phyloP scores from a whole-genome alignment of 2,888 invertebrate species.

The Tineola bisselliella region DNA sequence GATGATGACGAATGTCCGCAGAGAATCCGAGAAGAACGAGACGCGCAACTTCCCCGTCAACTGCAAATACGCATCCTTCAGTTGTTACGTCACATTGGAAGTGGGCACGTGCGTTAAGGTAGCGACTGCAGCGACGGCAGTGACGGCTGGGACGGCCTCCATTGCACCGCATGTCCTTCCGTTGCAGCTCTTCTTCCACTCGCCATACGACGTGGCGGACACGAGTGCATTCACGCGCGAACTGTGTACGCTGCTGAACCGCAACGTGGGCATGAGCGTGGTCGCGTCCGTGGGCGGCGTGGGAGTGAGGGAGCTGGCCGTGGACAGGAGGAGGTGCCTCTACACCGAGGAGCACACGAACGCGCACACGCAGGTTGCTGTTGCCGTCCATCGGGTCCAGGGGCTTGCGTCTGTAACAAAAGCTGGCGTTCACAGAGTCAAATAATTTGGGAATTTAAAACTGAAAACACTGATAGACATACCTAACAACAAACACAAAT shows the following conservation, averaged over 20 bases:
- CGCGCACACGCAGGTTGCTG: background rate
- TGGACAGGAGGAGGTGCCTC: constrained; percentile 59
- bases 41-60: constrained; percentile 30
- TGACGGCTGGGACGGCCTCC: too few species aligned
- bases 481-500: too few species aligned
- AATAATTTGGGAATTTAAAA: too few species aligned
- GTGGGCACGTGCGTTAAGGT: constrained; percentile 25
- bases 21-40: constrained; percentile 28
- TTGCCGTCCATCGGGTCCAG: too few species aligned
- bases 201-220: constrained; percentile 67
- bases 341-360: constrained; percentile 52
- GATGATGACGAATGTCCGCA: constrained; percentile 21
- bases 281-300: constrained; percentile 57
- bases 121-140: constrained; percentile 11
- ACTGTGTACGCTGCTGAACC: constrained; percentile 38
- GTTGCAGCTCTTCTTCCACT: constrained; percentile 67
- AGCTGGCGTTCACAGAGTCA: too few species aligned
- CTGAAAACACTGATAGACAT: too few species aligned
- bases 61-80: constrained; percentile 38
- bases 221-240: constrained; percentile 29
- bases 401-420: too few species aligned
- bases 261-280: constrained; percentile 41
- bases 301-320: constrained; percentile 48
- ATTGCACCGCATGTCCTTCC: too few species aligned
- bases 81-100: constrained; percentile 42